phyloP scores from a whole-genome alignment of 2,888 invertebrate genomes.

The Caenorhabditis parvicauda region DNA sequence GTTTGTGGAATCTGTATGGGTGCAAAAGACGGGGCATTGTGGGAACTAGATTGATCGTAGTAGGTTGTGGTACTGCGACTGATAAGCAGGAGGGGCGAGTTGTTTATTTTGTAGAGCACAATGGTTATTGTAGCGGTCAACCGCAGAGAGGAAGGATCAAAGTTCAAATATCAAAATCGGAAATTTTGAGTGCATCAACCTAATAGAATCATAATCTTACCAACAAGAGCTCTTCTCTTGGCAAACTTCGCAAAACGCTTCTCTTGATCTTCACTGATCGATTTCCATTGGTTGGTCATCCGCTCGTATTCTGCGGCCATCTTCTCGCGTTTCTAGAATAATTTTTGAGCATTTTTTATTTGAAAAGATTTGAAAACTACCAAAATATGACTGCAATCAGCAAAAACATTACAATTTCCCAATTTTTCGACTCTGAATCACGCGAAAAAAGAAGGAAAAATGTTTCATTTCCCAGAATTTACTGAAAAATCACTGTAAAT shows the following conservation, averaged over 20 bases:
- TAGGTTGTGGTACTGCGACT: too few species aligned
- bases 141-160: not conserved
- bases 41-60: too few species aligned
- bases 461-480: too few species aligned
- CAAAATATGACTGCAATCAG: too few species aligned
- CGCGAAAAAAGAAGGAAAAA: too few species aligned
- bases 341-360: not conserved
- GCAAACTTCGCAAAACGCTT: conserved; percentile 81
- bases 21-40: too few species aligned
- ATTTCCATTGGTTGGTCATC: conserved; percentile 92
- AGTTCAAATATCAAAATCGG: not conserved
- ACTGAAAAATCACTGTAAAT: too few species aligned
- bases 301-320: conserved; percentile 66
- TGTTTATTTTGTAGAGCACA: too few species aligned
- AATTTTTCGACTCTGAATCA: too few species aligned
- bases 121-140: not conserved
- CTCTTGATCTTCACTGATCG: conserved; percentile 83
- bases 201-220: conserved; percentile 63
- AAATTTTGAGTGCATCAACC: not conserved
- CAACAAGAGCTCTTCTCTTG: conserved; percentile 86
- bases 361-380: not conserved
- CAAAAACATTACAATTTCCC: too few species aligned
- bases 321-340: conserved; percentile 69
- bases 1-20: too few species aligned
- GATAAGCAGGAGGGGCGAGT: too few species aligned